These are phyloP conservation scores for Lepidocolaptes lacrymiger DNA, from an alignment of 2,797 vertebrate genomes.

Conservation along the genomic window DNA sequence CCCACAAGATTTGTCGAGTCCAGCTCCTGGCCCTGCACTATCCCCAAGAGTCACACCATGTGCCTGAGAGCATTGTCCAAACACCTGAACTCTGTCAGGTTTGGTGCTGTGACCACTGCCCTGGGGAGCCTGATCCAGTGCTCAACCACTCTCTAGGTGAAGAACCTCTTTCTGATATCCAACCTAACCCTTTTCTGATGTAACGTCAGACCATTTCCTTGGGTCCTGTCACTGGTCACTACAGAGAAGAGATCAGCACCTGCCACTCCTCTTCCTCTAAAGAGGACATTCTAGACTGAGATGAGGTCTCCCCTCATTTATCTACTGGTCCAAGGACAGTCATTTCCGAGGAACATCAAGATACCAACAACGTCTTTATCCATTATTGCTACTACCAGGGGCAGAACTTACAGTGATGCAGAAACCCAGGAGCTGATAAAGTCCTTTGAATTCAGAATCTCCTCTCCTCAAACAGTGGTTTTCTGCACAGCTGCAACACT, in stretches of 20 bases:
- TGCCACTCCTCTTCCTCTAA: not conserved
- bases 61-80: not conserved
- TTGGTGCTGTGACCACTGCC: not conserved
- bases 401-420: not conserved
- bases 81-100: not conserved
- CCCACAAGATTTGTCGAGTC: not conserved
- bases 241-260: not conserved
- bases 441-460: not conserved
- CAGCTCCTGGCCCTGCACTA: not conserved
- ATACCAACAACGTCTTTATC: not conserved
- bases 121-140: not conserved
- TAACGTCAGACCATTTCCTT: not conserved
- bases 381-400: not conserved
- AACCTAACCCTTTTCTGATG: not conserved
- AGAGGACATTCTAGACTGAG: not conserved
- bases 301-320: not conserved
- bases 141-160: not conserved
- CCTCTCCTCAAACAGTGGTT: rapidly evolving
- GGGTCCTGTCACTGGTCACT: not conserved
- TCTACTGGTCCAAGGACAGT: not conserved
- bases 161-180: not conserved
- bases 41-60: not conserved
- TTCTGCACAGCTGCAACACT: not conserved
- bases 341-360: not conserved
- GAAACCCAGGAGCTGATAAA: not conserved